Evolutionary conservation across 2,113 vertebrate genomes (phyloP).

Genomic region (Coracopsis vasa): DNA sequence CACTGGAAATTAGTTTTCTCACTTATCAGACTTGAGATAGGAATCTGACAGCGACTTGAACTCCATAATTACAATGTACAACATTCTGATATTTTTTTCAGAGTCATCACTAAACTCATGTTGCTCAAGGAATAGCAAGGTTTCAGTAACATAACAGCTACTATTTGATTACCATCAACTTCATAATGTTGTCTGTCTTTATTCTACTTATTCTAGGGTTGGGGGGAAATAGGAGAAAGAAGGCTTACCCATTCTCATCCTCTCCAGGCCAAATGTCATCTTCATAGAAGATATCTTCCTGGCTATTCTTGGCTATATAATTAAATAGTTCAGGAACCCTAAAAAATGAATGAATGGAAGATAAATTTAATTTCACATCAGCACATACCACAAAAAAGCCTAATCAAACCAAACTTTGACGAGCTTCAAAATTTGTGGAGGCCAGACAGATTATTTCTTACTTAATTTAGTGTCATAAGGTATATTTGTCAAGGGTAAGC

Average conservation of each 20-base stretch:
- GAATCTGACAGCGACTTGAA: background rate
- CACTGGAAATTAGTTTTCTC: background rate
- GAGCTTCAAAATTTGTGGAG: background rate
- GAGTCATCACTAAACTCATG: background rate
- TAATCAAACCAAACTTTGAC: background rate
- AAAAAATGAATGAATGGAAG: conserved; percentile 1
- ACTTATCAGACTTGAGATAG: background rate
- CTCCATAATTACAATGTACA: background rate
- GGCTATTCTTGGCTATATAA: conserved; percentile 87
- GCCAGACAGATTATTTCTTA: background rate
- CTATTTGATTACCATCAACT: rapidly evolving
- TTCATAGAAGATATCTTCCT: conserved; percentile 96
- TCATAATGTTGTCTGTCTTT: background rate
- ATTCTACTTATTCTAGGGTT: background rate
- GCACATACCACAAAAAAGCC: background rate
- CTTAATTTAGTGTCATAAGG: background rate
- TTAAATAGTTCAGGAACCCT: conserved; percentile 92
- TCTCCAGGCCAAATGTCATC: conserved; percentile 95
- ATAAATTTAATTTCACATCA: background rate
- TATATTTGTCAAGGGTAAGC: background rate
- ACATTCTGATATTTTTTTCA: background rate
- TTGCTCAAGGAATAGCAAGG: background rate
- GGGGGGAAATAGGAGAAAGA: background rate
- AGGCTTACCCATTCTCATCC: conserved; percentile 87
- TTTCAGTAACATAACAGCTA: background rate